phyloP scores from a whole-genome alignment of 2,888 invertebrate species.

The Lasioglossum leucozonium region DNA sequence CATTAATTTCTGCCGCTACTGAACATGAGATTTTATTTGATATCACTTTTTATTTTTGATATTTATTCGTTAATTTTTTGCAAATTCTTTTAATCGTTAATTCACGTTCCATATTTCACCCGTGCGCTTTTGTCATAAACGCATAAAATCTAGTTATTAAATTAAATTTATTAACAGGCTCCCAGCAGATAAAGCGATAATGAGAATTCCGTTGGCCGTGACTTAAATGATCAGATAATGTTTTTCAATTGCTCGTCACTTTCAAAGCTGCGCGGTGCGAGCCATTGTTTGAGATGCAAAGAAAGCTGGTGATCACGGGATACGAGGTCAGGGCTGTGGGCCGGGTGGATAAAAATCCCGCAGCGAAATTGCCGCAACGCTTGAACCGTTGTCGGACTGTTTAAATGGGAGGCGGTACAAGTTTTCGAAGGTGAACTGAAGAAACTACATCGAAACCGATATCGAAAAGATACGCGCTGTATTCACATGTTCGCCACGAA shows the following conservation, averaged over 20 bases:
- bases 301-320: background rate
- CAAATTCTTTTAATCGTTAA: too few species aligned
- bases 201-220: background rate
- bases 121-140: too few species aligned
- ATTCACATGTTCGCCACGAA: background rate
- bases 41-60: too few species aligned
- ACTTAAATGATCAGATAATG: background rate
- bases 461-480: background rate
- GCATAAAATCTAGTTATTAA: background rate
- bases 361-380: constrained; percentile 4
- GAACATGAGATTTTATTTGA: too few species aligned
- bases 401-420: background rate
- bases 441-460: background rate
- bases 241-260: background rate
- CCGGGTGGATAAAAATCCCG: background rate
- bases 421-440: background rate
- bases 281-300: background rate
- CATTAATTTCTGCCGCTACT: too few species aligned
- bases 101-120: too few species aligned
- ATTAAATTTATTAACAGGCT: background rate
- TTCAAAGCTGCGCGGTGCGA: background rate
- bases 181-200: background rate
- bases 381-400: background rate
- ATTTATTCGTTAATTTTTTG: too few species aligned
- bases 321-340: background rate